phyloP scores from a whole-genome alignment of 2,888 invertebrate species.

The Bembecia ichneumoniformis region DNA sequence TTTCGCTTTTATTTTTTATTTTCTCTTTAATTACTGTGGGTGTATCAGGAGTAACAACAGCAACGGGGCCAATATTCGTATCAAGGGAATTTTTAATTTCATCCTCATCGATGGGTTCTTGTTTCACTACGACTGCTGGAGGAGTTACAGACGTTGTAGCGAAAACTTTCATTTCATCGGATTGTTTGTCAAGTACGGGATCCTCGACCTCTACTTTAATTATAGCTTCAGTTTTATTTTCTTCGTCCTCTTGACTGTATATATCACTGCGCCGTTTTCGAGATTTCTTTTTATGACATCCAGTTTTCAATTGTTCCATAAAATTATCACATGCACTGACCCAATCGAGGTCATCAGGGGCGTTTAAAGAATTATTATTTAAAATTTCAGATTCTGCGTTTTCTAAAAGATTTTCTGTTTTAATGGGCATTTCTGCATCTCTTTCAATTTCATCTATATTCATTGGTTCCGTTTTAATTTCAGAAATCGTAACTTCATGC shows the following conservation, averaged over 20 bases:
- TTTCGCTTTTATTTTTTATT: conserved; percentile 22
- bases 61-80: conserved; percentile 9
- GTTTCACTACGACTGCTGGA: conserved; percentile 24
- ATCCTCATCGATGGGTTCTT: conserved; percentile 54
- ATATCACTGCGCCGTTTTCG: conserved; percentile 62
- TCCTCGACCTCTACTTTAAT: conserved; percentile 7
- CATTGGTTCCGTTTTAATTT: conserved; percentile 78
- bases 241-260: conserved; percentile 25
- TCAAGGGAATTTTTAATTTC: conserved; percentile 19
- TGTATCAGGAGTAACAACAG: not conserved
- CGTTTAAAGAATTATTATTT: conserved; percentile 8
- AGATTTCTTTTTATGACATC: conserved; percentile 71
- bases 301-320: conserved; percentile 79
- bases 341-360: conserved; percentile 67
- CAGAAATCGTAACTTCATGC: conserved; percentile 61
- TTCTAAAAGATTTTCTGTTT: conserved; percentile 42
- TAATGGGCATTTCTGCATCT: conserved; percentile 62
- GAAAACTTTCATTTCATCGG: conserved; percentile 1
- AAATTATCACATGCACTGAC: conserved; percentile 83
- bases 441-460: conserved; percentile 77
- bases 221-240: conserved; percentile 22
- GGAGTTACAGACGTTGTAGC: conserved; percentile 8
- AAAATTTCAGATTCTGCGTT: conserved; percentile 22
- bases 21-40: conserved; percentile 6
- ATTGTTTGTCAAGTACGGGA: not conserved